A percentile compares a stretch with the other conserved stretches of the same genome.
phyloP scores from a whole-genome alignment of 2,113 vertebrate genomes.

The Uropsilus gracilis region DNA sequence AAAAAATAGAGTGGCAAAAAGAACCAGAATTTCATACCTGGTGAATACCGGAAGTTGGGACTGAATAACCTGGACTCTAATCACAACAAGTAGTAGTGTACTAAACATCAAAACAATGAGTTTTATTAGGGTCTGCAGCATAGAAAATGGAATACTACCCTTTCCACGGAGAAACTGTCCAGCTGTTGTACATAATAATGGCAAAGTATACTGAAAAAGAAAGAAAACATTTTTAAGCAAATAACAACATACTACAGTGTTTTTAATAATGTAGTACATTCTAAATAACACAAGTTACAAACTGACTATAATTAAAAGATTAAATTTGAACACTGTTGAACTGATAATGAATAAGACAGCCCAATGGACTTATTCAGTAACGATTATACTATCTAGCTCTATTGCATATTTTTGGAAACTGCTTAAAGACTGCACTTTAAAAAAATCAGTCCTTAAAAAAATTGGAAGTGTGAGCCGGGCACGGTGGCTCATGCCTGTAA shows the following conservation, averaged over 20 bases:
- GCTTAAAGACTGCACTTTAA: neutral
- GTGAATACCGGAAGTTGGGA: slow-evolving; percentile 99
- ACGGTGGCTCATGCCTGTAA: too few relatives aligned
- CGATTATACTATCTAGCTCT: neutral
- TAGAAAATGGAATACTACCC: slow-evolving; percentile 91
- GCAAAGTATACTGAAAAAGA: slow-evolving; percentile 92
- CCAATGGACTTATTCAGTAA: neutral
- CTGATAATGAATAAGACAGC: slow-evolving; percentile 16
- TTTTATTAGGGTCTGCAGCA: slow-evolving; percentile 95
- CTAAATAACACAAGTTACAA: neutral
- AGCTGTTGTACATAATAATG: slow-evolving; percentile 89
- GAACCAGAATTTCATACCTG: slow-evolving; percentile 87
- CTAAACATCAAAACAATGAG: slow-evolving; percentile 97
- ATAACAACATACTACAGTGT: neutral
- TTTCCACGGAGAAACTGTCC: slow-evolving; percentile 93
- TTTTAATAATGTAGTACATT: slow-evolving; percentile 1
- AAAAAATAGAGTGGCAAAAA: neutral
- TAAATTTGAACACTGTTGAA: neutral
- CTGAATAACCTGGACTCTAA: slow-evolving; percentile 98
- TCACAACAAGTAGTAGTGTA: slow-evolving; percentile 95
- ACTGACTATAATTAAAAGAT: slow-evolving; percentile 34
- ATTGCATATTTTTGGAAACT: neutral
- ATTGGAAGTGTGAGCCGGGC: neutral
- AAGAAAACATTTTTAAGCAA: slow-evolving; percentile 40
- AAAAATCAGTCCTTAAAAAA: slow-evolving; percentile 40